Base-by-base conservation (phyloP, 2,113 vertebrate genomes). In the Neopipo cinnamomea region DNA sequence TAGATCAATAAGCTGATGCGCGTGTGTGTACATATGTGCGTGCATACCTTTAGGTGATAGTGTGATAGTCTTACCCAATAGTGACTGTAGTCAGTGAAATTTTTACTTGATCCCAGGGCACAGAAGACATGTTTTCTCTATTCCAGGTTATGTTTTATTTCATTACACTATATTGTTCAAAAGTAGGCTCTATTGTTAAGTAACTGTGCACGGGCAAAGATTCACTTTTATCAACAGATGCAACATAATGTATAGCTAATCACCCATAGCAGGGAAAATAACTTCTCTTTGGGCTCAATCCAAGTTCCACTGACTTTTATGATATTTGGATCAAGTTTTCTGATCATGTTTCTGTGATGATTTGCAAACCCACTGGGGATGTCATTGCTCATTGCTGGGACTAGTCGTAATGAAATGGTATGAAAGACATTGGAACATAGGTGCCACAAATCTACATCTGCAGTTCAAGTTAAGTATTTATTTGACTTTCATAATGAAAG, bases 21-120 rank as follows among this genome's bases (percentile, higher is more conserved):
- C 6, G 0, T 8, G 0, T n/a, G 7, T 66, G 41, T 55, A 16
- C 0, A 0, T 85, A 27, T 2, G 1, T 81, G 23, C 50, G 33
- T 71, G 30, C 55, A 22, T 55, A 33, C 11, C 14, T 75, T 58
- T 63, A 31, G 31, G 47, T 77, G 55, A 33, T 2, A 66, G 42
- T 28, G 37, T 44, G n/a, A 53, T 24, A 59, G 35, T n/a, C 65
- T 85, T 70, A 67, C 61, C 66, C 35, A 58, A 9, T 4, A 31
- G 52, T 82, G 75, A 65, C n/a, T 86, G 33, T 46, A 80, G 42
- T 53, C 53, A 66, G 19, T 95, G 89, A 76, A 71, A 81, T 85
- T 86, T 92, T 78, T 50, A 66, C 33, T 41, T 42, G 28, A 78
- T 68, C 55, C 21, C 18, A 73, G 6, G 27, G 18, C 18, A 55